Conservation (phyloP, 1,140 invertebrate genomes). For the Drosophila mojavensis region DNA sequence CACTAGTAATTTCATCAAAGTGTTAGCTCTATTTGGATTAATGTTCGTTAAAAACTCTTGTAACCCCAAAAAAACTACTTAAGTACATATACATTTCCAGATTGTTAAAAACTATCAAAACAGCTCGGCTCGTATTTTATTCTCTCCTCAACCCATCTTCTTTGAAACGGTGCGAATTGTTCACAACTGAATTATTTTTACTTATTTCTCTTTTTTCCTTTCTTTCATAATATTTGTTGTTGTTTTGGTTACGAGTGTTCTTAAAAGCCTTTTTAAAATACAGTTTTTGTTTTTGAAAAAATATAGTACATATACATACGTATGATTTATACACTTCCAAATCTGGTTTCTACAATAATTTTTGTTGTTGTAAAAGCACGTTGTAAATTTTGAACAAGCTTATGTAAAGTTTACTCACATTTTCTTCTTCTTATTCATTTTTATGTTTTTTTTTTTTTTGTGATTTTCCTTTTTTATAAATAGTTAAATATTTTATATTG, state of each 20-base stretch:
- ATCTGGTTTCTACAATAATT: conserved; percentile 46
- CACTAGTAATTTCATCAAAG: conserved; percentile 61
- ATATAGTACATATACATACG: conserved; percentile 58
- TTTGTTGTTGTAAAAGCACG: conserved; percentile 72
- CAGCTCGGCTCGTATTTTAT: conserved; percentile 10
- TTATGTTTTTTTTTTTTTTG: conserved; percentile 15
- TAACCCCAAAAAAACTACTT: conserved; percentile 29
- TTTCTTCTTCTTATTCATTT: conserved; percentile 18
- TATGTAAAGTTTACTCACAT: conserved; percentile 48
- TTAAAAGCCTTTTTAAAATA: conserved; percentile 81
- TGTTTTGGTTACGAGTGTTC: conserved; percentile 43
- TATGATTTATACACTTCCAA: conserved; percentile 35
- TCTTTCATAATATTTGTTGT: not conserved
- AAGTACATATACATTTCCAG: conserved; percentile 39
- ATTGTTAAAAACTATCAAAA: conserved; percentile 77
- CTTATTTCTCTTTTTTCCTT: conserved; percentile 2
- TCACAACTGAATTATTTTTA: conserved; percentile 62
- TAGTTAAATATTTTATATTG: conserved; percentile 70
- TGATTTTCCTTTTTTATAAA: conserved; percentile 59
- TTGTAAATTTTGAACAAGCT: conserved; percentile 73
- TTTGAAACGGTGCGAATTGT: conserved; percentile 52
- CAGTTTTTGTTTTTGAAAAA: conserved; percentile 59
- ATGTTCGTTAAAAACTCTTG: conserved; percentile 41
- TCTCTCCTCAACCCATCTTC: not conserved
- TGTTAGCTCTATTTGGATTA: conserved; percentile 47